Conservation (phyloP, 2,797 vertebrate genomes). For the Uromys caudimaculatus region DNA sequence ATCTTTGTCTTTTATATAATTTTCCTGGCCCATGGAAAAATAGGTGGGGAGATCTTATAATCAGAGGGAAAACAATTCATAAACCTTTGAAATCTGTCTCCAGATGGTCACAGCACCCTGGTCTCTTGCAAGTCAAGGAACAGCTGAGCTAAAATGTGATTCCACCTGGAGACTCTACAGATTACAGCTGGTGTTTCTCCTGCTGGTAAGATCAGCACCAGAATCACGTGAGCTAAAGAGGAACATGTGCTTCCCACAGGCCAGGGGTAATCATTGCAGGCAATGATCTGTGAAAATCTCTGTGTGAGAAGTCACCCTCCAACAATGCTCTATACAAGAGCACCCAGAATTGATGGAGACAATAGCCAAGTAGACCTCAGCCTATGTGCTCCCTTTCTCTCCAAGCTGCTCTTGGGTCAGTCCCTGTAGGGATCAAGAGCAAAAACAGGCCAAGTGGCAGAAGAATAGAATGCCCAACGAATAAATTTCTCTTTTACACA, state of each 20-base stretch:
- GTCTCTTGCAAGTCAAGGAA: not conserved
- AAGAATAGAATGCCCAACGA: not conserved
- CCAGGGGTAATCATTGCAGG: not conserved
- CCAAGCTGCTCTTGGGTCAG: no score
- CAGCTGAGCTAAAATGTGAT: not conserved
- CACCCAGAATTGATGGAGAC: not conserved
- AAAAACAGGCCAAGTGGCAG: not conserved
- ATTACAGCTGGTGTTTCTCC: not conserved
- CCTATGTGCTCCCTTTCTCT: not conserved
- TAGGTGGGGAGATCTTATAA: not conserved
- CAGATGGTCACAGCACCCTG: not conserved
- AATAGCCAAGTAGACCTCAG: no score
- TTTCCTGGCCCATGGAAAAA: not conserved
- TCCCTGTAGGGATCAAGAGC: not conserved
- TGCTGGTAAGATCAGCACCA: not conserved
- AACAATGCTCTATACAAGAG: not conserved
- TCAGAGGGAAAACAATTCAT: not conserved
- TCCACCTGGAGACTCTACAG: not conserved
- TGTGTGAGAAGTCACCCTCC: not conserved
- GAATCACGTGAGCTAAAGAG: not conserved
- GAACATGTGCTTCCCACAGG: not conserved
- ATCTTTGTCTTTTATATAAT: not conserved
- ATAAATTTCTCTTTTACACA: not conserved
- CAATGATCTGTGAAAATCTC: not conserved
- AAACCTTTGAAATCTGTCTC: not conserved